phyloP scores from a whole-genome alignment of 2,113 vertebrate genomes.

The Cololabis saira region DNA sequence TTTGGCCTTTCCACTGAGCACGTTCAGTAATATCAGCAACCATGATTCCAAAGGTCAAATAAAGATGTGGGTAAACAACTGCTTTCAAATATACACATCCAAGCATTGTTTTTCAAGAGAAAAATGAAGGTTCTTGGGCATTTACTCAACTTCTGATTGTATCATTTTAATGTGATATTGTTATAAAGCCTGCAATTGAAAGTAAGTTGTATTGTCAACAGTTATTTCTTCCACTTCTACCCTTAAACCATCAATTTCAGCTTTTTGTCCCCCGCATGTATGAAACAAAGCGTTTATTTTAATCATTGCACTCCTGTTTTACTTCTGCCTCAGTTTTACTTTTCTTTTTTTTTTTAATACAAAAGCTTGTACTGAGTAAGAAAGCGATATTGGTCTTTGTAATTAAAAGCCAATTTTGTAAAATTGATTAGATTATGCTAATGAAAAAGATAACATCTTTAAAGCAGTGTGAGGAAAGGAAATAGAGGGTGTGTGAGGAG shows the following conservation, averaged over 20 bases:
- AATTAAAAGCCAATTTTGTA: conserved; percentile 82
- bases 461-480: conserved; percentile 62
- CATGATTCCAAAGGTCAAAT: conserved; percentile 25
- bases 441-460: conserved; percentile 78
- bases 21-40: conserved; percentile 27
- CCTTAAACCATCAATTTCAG: conserved; percentile 12
- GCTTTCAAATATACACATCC: not conserved
- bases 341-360: conserved; percentile 15
- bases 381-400: conserved; percentile 67
- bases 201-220: not conserved
- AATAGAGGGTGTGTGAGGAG: conserved; percentile 63
- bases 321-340: conserved; percentile 35
- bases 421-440: conserved; percentile 85
- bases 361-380: conserved; percentile 49
- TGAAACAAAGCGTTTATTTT: conserved; percentile 27
- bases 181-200: conserved; percentile 1
- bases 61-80: conserved; percentile 18
- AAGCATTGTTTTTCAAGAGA: conserved; percentile 4
- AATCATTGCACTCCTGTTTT: conserved; percentile 30
- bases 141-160: conserved; percentile 6
- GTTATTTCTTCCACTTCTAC: not conserved
- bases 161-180: not conserved
- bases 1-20: conserved; percentile 54
- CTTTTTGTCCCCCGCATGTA: conserved; percentile 1
- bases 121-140: not conserved